Conservation (phyloP, 1,140 invertebrate species). For the Subanguina moxae region DNA sequence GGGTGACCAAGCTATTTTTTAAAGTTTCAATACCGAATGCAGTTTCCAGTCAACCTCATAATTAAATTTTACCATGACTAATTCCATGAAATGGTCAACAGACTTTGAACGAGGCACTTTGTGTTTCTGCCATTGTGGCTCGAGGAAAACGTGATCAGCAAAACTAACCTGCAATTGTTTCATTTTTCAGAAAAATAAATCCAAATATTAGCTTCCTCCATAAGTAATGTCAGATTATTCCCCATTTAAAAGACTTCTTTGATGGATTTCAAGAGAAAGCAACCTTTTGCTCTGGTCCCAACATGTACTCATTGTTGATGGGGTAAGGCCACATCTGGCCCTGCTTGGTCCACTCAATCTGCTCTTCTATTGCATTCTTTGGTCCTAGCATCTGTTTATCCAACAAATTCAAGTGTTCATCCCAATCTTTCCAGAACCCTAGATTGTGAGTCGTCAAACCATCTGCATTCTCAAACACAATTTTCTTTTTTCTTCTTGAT, state of each 20-base stretch:
- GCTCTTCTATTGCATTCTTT: conserved; percentile 81
- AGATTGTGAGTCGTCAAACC: too few species aligned
- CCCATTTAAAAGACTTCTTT: too few species aligned
- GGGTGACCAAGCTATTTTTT: too few species aligned
- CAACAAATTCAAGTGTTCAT: neutral
- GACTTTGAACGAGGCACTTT: conserved; percentile 73
- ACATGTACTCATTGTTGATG: conserved; percentile 80
- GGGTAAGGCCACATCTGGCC: conserved; percentile 94
- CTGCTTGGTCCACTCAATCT: conserved; percentile 86
- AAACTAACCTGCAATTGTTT: conserved; percentile 68
- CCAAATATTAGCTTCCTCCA: too few species aligned
- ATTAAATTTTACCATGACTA: too few species aligned
- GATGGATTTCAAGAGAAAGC: neutral
- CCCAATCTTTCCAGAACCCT: too few species aligned
- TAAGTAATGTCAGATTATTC: too few species aligned
- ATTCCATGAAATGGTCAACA: conserved; percentile 90
- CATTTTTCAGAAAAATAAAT: too few species aligned
- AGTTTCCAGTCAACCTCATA: too few species aligned
- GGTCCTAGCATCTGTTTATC: conserved; percentile 62
- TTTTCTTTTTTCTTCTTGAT: too few species aligned
- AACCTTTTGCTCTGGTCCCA: conserved; percentile 43
- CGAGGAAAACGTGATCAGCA: conserved; percentile 86
- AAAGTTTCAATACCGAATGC: too few species aligned
- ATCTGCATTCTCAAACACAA: too few species aligned
- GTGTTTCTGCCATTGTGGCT: conserved; percentile 68